These are phyloP conservation scores for Polyodon spathula DNA, from an alignment of 2,113 vertebrate genomes.

Conservation along the genomic window DNA sequence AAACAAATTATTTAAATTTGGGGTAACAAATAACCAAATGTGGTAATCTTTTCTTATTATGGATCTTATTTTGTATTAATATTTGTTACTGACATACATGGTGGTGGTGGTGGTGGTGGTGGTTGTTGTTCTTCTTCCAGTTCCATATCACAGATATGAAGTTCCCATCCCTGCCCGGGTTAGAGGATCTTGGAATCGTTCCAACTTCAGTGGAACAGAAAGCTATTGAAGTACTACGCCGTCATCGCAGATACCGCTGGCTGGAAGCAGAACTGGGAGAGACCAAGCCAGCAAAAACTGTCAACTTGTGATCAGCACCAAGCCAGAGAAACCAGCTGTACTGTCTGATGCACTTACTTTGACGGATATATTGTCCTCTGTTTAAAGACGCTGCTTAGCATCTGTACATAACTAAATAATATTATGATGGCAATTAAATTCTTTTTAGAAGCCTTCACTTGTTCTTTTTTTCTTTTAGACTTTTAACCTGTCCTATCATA, in stretches of 20 bases:
- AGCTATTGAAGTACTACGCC: conserved; percentile 82
- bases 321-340: too few relatives aligned
- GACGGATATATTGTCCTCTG: background rate
- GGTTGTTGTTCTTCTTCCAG: conserved; percentile 37
- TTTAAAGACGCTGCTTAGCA: background rate
- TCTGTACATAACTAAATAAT: background rate
- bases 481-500: too few relatives aligned
- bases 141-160: conserved; percentile 77
- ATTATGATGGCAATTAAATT: background rate
- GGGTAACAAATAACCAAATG: background rate
- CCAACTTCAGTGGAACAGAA: conserved; percentile 70
- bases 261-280: conserved; percentile 69
- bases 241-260: conserved; percentile 78
- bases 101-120: background rate
- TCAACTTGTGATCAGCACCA: conserved; percentile 44
- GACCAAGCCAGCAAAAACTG: conserved; percentile 67
- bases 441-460: conserved; percentile 1
- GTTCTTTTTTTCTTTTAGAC: too few relatives aligned
- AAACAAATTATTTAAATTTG: too few relatives aligned
- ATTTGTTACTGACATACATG: background rate
- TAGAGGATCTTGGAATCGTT: conserved; percentile 78
- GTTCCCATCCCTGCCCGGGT: conserved; percentile 74
- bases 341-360: background rate
- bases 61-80: background rate
- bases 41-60: background rate